Evolutionary conservation across 2,888 invertebrate species (phyloP).

Genomic region (Smittia aterrima): DNA sequence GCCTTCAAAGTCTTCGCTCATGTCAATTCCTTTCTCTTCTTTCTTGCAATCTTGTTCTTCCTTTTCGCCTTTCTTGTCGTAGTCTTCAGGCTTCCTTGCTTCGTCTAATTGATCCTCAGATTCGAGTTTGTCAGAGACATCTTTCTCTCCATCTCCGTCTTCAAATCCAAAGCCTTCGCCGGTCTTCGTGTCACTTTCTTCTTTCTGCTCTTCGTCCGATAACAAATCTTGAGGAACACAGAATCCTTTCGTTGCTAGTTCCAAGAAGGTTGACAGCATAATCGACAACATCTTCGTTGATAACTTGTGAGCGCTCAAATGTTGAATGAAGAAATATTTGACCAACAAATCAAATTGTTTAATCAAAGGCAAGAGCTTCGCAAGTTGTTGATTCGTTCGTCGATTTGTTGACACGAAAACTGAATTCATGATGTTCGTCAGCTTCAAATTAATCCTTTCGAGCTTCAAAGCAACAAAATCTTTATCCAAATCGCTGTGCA

Average conservation of each 20-base stretch:
- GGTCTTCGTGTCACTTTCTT: constrained; percentile 58
- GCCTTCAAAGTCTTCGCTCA: constrained; percentile 94
- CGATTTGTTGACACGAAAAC: constrained; percentile 46
- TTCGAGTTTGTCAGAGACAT: constrained; percentile 84
- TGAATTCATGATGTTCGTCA: constrained; percentile 52
- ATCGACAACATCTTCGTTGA: constrained; percentile 81
- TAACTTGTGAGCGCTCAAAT: constrained; percentile 73
- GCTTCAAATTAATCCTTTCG: constrained; percentile 53
- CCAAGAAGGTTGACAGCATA: constrained; percentile 79
- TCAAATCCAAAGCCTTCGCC: constrained; percentile 84
- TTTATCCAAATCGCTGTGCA: constrained; percentile 62
- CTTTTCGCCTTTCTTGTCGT: constrained; percentile 64
- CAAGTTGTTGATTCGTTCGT: constrained; percentile 44
- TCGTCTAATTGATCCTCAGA: constrained; percentile 93
- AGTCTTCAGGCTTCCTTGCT: constrained; percentile 73
- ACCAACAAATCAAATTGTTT: constrained; percentile 73
- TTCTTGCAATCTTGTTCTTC: constrained; percentile 75
- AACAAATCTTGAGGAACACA: constrained; percentile 85
- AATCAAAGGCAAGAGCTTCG: constrained; percentile 62
- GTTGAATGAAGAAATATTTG: constrained; percentile 76
- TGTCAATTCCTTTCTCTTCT: constrained; percentile 90
- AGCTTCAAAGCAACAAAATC: constrained; percentile 64
- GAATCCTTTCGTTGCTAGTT: constrained; percentile 84
- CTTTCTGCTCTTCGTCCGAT: constrained; percentile 67
- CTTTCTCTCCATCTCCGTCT: constrained; percentile 89